These are phyloP conservation scores for Falcaria lacertinaria DNA, from an alignment of 2,888 invertebrate genomes.

Conservation along the genomic window DNA sequence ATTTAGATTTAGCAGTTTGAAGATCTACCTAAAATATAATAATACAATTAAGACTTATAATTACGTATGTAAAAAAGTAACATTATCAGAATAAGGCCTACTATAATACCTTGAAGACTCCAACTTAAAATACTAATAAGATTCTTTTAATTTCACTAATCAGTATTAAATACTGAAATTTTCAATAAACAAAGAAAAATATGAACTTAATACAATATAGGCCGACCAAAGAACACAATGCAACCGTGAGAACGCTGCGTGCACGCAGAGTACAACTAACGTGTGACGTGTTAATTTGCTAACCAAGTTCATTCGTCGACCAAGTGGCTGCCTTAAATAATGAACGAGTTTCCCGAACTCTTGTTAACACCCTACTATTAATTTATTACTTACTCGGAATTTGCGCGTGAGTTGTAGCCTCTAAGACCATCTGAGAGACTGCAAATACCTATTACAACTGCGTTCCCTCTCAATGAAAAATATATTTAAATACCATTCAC, in stretches of 20 bases:
- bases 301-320: slow-evolving; percentile 52
- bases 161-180: no score
- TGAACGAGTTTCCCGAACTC: slow-evolving; percentile 53
- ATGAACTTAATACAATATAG: background rate
- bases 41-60: no score
- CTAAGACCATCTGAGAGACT: background rate
- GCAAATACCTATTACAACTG: background rate
- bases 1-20: no score
- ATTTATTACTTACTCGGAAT: slow-evolving; percentile 48
- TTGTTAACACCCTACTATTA: slow-evolving; percentile 55
- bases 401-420: slow-evolving; percentile 15
- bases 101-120: no score
- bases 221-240: slow-evolving; percentile 1
- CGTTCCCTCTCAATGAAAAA: no score
- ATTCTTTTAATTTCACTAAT: no score
- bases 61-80: no score
- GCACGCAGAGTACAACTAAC: slow-evolving; percentile 4
- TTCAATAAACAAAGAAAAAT: no score
- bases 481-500: no score
- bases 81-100: no score
- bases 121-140: no score
- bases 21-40: no score
- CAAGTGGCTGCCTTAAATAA: slow-evolving; percentile 38
- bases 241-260: slow-evolving; percentile 32
- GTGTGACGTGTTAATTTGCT: slow-evolving; percentile 51